Evolutionary conservation across 1,140 invertebrate species (phyloP), one percentile per base, ranked within the genome.

Genomic region (Drosophila asahinai): DNA sequence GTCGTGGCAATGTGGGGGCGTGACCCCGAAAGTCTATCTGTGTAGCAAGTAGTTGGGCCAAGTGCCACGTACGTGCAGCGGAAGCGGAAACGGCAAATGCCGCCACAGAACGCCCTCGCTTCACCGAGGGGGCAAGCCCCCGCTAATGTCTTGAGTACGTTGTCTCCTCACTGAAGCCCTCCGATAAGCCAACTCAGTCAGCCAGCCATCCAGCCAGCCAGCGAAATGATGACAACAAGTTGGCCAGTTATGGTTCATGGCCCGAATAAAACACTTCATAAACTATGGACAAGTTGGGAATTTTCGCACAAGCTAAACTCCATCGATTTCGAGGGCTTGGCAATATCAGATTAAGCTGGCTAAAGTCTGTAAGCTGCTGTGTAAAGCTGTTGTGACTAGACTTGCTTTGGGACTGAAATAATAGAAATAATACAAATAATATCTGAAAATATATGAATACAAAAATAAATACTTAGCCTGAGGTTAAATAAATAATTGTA

Each of bases 31-130:
- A 25, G 58, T 58, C 45, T 65, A 75, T 60, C 47, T 62, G 60
- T 82, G 82, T 81, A 43, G 78, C 83, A 76, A 78, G 83, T 71
- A 83, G 80, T 76, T 79, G 75, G 80, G 80, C 75, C 75, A 86
- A 86, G 80, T 74, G 64, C 49, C 71, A 63, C 64, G 76, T 87
- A 86, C 84, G 83, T 80, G 84, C 83, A 77, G 75, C 77, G 83
- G 84, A 89, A 89, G 59, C 74, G 84, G 84, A 89, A 87, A 81
- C 75, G 84, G 77, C 81, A 71, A 59, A 52, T 73, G 80, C 64
- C 63, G 59, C 64, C 67, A 65, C 58, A 30, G 65, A 48, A 71
- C 42, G 79, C 64, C 66, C 48, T 59, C 58, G 47, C 36, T 17
- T 27, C 36, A 22, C 15, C 22, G 30, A n/a, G 42, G 19, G 43